Evolutionary conservation across 2,888 invertebrate species (phyloP).

Genomic region (Drosophila falleni): DNA sequence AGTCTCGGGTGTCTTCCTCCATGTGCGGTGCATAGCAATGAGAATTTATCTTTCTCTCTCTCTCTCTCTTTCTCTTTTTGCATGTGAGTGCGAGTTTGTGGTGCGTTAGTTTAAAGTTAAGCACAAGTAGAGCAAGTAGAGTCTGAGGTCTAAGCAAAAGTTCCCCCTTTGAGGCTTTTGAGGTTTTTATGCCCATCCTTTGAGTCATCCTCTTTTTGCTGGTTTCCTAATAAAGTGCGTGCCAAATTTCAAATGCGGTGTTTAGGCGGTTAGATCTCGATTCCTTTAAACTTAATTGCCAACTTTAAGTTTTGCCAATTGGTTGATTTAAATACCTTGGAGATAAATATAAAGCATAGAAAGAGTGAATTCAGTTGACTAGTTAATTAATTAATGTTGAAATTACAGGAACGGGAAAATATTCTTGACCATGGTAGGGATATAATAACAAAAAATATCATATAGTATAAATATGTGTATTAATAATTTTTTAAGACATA

Average conservation of each 20-base stretch:
- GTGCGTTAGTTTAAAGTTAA: slow-evolving; percentile 69
- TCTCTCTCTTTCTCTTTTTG: slow-evolving; percentile 3
- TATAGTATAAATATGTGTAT: no score
- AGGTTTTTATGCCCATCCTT: slow-evolving; percentile 38
- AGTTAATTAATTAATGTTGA: no score
- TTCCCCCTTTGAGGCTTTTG: slow-evolving; percentile 65
- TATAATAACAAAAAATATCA: no score
- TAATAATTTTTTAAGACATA: no score
- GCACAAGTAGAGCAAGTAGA: slow-evolving; percentile 5
- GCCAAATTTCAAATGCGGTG: slow-evolving; percentile 52
- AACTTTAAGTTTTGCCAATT: slow-evolving; percentile 49
- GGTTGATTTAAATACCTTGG: slow-evolving; percentile 20
- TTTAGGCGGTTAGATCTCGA: slow-evolving; percentile 32
- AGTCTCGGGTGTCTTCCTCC: slow-evolving; percentile 39
- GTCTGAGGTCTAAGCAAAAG: slow-evolving; percentile 7
- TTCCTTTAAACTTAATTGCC: slow-evolving; percentile 67
- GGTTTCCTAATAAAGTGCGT: slow-evolving; percentile 69
- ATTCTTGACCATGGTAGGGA: no score
- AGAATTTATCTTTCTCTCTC: slow-evolving; percentile 17
- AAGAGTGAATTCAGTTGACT: neutral
- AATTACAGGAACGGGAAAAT: no score
- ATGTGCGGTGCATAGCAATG: slow-evolving; percentile 72
- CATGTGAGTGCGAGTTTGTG: slow-evolving; percentile 11
- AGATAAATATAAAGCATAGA: neutral
- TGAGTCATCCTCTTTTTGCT: slow-evolving; percentile 23